A percentile compares a stretch with the other conserved stretches of the same genome.
phyloP scores from a whole-genome alignment of 2,888 invertebrate genomes.

The Steinernema hermaphroditum region DNA sequence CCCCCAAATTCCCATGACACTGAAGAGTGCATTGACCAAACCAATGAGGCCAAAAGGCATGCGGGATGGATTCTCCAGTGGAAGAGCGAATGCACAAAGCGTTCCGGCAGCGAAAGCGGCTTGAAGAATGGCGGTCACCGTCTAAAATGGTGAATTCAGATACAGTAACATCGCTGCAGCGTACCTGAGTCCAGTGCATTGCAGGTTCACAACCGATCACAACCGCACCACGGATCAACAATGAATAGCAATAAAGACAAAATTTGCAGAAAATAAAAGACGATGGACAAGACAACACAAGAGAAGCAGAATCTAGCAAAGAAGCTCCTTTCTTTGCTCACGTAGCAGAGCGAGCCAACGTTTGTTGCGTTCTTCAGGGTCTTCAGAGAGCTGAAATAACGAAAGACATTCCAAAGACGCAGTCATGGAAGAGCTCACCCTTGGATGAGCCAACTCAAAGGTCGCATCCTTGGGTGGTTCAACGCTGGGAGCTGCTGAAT shows the following conservation, averaged over 20 bases:
- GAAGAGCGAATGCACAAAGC: no score
- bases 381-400: constrained; percentile 24
- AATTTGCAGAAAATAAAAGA: background rate
- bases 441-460: constrained; percentile 4
- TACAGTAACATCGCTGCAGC: background rate
- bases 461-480: background rate
- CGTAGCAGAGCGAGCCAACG: background rate
- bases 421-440: background rate
- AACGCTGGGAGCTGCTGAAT: background rate
- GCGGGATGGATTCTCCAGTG: no score
- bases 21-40: no score
- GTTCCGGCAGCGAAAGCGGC: no score
- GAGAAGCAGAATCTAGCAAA: background rate
- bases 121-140: no score
- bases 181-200: background rate
- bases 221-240: background rate
- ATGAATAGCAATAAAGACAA: background rate
- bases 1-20: no score
- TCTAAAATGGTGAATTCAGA: background rate
- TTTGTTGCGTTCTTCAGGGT: background rate
- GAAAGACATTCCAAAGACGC: background rate
- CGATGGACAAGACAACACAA: no score
- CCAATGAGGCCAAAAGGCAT: no score
- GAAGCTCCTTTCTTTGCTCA: background rate
- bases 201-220: background rate